phyloP scores from a whole-genome alignment of 2,797 vertebrate genomes.

The Tragelaphus eurycerus region DNA sequence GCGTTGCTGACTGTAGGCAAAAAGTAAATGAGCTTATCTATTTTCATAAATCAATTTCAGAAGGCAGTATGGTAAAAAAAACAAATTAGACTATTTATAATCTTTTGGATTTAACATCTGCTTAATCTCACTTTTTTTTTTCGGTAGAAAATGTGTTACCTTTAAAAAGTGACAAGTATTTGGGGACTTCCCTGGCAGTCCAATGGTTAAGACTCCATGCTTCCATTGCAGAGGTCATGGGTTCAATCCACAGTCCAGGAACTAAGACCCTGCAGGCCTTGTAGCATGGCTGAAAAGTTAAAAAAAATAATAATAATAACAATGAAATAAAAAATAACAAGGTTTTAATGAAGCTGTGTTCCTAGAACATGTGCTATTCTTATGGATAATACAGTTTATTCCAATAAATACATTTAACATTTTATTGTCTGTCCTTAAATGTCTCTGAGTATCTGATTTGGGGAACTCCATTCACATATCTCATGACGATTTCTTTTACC shows the following conservation, averaged over 20 bases:
- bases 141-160: background rate
- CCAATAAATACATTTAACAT: background rate
- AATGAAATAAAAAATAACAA: background rate
- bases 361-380: background rate
- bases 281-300: background rate
- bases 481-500: background rate
- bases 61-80: background rate
- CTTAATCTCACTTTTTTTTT: background rate
- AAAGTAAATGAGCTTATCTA: background rate
- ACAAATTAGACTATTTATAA: background rate
- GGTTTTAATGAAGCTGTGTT: background rate
- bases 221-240: background rate
- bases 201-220: background rate
- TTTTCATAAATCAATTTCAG: conserved; percentile 47
- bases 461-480: background rate
- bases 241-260: background rate
- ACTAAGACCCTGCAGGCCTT: background rate
- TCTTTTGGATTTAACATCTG: background rate
- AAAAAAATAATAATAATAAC: background rate
- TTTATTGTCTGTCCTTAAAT: background rate
- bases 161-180: background rate
- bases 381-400: background rate
- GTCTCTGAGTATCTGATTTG: background rate
- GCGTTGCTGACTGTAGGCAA: background rate
- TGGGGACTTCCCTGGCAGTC: background rate